phyloP scores from a whole-genome alignment of 2,797 vertebrate species.

The Falco naumanni region DNA sequence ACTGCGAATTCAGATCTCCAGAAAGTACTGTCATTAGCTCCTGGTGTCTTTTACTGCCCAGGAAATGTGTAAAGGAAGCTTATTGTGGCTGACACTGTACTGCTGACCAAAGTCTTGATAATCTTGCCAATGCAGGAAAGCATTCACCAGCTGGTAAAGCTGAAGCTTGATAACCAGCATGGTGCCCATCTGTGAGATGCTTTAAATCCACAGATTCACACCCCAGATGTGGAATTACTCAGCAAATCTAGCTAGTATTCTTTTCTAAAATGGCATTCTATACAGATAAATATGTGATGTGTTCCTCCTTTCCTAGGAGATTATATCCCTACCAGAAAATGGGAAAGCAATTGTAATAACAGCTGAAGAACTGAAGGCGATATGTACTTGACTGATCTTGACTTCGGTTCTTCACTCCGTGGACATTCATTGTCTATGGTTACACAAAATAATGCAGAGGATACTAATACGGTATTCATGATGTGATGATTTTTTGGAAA shows the following conservation, averaged over 20 bases:
- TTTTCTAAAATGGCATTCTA: background rate
- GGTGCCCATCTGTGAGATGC: background rate
- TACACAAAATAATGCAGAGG: background rate
- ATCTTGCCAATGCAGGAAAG: background rate
- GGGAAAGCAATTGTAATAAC: background rate
- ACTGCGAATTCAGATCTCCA: background rate
- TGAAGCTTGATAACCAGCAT: background rate
- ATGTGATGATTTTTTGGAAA: background rate
- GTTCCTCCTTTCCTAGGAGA: background rate
- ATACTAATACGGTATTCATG: background rate
- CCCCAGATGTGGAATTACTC: background rate
- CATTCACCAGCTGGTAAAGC: background rate
- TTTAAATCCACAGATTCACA: background rate
- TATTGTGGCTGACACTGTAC: background rate
- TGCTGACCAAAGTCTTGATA: background rate
- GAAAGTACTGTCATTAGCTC: background rate
- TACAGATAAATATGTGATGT: background rate
- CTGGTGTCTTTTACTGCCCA: background rate
- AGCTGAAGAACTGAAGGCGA: background rate
- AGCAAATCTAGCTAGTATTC: background rate
- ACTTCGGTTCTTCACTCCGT: background rate
- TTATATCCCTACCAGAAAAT: background rate
- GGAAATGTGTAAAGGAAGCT: background rate
- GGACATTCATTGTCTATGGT: background rate
- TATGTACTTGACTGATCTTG: background rate